Conservation (phyloP, 2,888 invertebrate species). For the Fragum sueziense region DNA sequence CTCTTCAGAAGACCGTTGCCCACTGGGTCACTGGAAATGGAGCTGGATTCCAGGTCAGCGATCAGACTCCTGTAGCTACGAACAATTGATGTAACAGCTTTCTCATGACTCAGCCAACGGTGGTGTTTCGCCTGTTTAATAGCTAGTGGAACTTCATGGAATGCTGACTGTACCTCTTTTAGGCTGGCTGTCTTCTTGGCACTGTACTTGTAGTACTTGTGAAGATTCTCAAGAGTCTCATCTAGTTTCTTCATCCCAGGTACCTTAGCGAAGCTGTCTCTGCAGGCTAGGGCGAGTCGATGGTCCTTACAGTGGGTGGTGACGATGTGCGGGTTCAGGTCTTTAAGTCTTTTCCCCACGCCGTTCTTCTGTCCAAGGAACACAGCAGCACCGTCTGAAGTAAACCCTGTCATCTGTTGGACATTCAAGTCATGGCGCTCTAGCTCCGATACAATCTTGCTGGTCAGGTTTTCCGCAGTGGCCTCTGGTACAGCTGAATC, state of each 20-base stretch:
- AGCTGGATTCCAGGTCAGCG: constrained; percentile 44
- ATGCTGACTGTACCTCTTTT: constrained; percentile 12
- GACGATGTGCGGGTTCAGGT: constrained; percentile 28
- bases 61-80: constrained; percentile 33
- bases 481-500: constrained; percentile 58
- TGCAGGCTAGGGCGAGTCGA: constrained; percentile 44
- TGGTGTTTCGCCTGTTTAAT: constrained; percentile 22
- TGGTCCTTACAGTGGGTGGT: constrained; percentile 43
- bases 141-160: constrained; percentile 37
- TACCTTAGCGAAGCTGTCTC: constrained; percentile 32
- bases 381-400: constrained; percentile 47
- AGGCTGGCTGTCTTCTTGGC: neutral
- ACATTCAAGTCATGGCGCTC: constrained; percentile 8
- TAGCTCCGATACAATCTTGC: constrained; percentile 21
- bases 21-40: constrained; percentile 32
- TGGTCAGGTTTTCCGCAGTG: constrained; percentile 46
- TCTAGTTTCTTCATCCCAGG: neutral
- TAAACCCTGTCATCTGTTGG: constrained; percentile 41
- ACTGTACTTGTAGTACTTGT: constrained; percentile 2
- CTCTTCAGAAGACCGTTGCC: constrained; percentile 51
- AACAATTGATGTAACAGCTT: constrained; percentile 46
- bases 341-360: constrained; percentile 22
- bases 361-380: constrained; percentile 43
- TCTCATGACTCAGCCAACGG: neutral
- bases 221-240: neutral